A percentile compares a stretch with the other conserved stretches of the same genome.
Evolutionary conservation across 2,888 invertebrate species (phyloP).

Genomic region (Agonopterix subpropinquella): DNA sequence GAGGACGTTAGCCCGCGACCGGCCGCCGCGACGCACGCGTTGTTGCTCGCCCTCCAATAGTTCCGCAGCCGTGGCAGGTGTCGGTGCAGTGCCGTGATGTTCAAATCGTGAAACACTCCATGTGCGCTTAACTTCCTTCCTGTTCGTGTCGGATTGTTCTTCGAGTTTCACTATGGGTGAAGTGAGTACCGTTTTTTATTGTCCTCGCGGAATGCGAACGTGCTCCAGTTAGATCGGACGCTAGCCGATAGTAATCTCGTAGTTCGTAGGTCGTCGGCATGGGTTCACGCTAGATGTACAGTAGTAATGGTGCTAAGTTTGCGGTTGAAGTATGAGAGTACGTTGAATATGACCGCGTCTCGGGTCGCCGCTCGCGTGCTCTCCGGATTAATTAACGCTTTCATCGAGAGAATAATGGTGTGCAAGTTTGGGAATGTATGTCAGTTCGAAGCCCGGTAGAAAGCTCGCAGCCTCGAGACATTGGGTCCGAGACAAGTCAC

Average conservation of each 20-base stretch:
- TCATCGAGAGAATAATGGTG: conserved; percentile 31
- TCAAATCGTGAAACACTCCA: conserved; percentile 48
- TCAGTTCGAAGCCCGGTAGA: conserved; percentile 36
- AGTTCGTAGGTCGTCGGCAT: conserved; percentile 65
- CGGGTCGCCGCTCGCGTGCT: conserved; percentile 16
- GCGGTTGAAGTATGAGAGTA: too few relatives aligned
- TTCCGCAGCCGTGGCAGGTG: conserved; percentile 42
- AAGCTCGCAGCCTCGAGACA: conserved; percentile 32
- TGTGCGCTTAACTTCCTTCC: conserved; percentile 34
- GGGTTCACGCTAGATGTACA: conserved; percentile 20
- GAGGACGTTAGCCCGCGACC: conserved; percentile 64
- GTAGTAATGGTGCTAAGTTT: not conserved
- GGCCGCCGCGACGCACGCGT: conserved; percentile 42
- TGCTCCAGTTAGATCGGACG: conserved; percentile 47
- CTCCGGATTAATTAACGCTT: conserved; percentile 40
- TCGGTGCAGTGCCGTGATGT: conserved; percentile 49
- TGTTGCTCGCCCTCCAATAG: conserved; percentile 14
- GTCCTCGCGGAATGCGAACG: conserved; percentile 35
- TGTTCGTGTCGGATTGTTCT: conserved; percentile 32
- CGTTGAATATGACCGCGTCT: conserved; percentile 6
- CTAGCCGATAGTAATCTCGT: conserved; percentile 43
- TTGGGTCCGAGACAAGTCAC: conserved; percentile 16
- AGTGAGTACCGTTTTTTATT: conserved; percentile 49
- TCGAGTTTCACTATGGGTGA: conserved; percentile 56
- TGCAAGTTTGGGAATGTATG: conserved; percentile 41